Base-by-base conservation (phyloP, 2,797 vertebrate genomes). In the Tinamus major region DNA sequence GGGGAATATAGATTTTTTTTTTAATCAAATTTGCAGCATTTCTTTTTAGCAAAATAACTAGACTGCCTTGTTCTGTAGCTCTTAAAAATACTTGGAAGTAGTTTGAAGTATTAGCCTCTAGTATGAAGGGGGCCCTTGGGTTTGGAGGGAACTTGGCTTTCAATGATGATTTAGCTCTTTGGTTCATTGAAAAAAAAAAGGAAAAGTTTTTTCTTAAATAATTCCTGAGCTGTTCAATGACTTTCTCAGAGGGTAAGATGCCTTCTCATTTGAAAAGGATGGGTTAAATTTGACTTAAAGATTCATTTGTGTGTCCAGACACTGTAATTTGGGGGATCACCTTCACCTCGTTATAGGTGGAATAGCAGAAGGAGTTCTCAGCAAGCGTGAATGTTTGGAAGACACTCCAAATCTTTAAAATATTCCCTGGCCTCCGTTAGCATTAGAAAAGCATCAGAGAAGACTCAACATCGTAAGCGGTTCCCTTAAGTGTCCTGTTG, bases 171-270 rank as follows among this genome's bases (percentile, higher is more conserved):
- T 87, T 41, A 65, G 49, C 64, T 80, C 41, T 48, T 26, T 27
- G 35, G 11, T n/a, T 35, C 14, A 15, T 23, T 27, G 10, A 15
- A 46, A 9, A 39, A 37, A 16, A 23, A 23, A 33, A 23, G 23
- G 48, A 42, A 42, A 42, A 42, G 41, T 55, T 31, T 29, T 55
- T 55, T 31, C 53, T 31, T 77, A 44, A 72, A 26, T 41, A 24
- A 41, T 56, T 18, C 24, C 27, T 1, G 2, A 2, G 27, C 37
- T 18, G 21, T 63, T 69, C 26, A 42, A 2, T 2, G 4, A 44
- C 39, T n/a, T 79, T 49, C 26, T 63, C 37, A 20, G 26, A 41
- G 37, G 37, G 17, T 19, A 17, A 39, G 39, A 20, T 41, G 39
- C 27, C 27, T 41, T 64, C 62, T 41, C 17, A 18, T 31, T 64